A percentile compares a stretch with the other conserved stretches of the same genome.
Evolutionary conservation across 1,140 invertebrate species (phyloP).

Genomic region (Drosophila grimshawi): DNA sequence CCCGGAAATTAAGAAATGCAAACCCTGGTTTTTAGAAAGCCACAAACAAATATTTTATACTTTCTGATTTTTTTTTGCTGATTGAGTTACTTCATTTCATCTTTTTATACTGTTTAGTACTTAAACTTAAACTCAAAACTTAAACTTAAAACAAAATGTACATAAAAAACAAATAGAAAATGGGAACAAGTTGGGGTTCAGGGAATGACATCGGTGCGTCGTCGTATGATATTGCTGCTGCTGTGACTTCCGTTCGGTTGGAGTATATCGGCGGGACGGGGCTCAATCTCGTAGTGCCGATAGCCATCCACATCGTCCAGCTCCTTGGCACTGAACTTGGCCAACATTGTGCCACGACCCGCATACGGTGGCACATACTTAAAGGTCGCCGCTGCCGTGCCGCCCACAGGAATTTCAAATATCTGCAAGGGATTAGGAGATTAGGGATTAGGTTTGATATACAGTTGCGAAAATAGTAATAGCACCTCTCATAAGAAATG

Average conservation of each 20-base stretch:
- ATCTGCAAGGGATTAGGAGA: slow-evolving; percentile 47
- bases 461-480: too few species aligned
- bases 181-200: slow-evolving; percentile 24
- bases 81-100: neutral
- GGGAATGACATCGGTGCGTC: slow-evolving; percentile 79
- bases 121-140: slow-evolving; percentile 34
- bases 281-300: slow-evolving; percentile 86
- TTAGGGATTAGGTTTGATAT: too few species aligned
- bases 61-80: too few species aligned
- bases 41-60: too few species aligned
- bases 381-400: slow-evolving; percentile 88
- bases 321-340: slow-evolving; percentile 93
- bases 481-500: too few species aligned
- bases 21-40: too few species aligned
- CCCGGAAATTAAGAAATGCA: too few species aligned
- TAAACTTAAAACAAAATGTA: slow-evolving; percentile 58
- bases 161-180: slow-evolving; percentile 26
- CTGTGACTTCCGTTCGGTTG: slow-evolving; percentile 62
- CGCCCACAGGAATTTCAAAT: slow-evolving; percentile 86
- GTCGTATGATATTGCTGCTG: slow-evolving; percentile 67
- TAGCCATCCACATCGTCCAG: slow-evolving; percentile 94
- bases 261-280: slow-evolving; percentile 76
- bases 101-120: neutral
- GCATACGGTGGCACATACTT: slow-evolving; percentile 89
- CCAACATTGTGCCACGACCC: slow-evolving; percentile 91